Evolutionary conservation across 2,888 invertebrate species (phyloP), one percentile per base, ranked within the genome.

Genomic region (Notocelia uddmanniana): DNA sequence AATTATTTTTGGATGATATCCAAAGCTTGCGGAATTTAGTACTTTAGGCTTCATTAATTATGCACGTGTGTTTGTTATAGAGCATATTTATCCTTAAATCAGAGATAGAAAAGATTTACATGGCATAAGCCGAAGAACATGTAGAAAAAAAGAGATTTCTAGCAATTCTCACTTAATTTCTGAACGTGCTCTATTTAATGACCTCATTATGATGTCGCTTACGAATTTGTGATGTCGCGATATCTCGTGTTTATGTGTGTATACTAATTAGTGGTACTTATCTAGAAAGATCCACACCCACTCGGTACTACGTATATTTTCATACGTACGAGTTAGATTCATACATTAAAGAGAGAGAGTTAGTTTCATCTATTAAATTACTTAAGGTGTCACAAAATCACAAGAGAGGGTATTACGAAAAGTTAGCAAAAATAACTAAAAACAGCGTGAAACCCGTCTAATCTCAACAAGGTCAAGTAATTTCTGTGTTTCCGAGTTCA

Each of bases 1-100:
- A 21, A 23, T 21, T n/a, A 23, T 10, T 45, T 37, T 54, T 64
- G 64, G 64, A 64, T 23, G 52, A 19, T 34, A 64, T 64, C 52
- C 63, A 63, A 52, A 21, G 63, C 21, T 19, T 19, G 15, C 15
- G n/a, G 23, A 37, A 21, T 64, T 63, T 23, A n/a, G 21, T n/a
- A n/a, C 52, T 15, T 21, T 34, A 52, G 50, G 31, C 10, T 21
- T n/a, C 52, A 54, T 50, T 52, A 34, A 21, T n/a, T 37, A 15
- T 48, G 18, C 52, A 34, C 63, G 63, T 64, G 63, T n/a, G 19
- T 18, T 19, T 21, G 9, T 21, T 48, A 6, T 9, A 2, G 26
- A 26, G 3, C 26, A 2, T 2, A 26, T 26, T 26, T 26, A 26
- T 3, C 26, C 41, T 5, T 11, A 6, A 54, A 19, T 54, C 23